A percentile compares a stretch with the other conserved stretches of the same genome.
phyloP scores from a whole-genome alignment of 2,113 vertebrate genomes.

The Phylloscopus whistleri region DNA sequence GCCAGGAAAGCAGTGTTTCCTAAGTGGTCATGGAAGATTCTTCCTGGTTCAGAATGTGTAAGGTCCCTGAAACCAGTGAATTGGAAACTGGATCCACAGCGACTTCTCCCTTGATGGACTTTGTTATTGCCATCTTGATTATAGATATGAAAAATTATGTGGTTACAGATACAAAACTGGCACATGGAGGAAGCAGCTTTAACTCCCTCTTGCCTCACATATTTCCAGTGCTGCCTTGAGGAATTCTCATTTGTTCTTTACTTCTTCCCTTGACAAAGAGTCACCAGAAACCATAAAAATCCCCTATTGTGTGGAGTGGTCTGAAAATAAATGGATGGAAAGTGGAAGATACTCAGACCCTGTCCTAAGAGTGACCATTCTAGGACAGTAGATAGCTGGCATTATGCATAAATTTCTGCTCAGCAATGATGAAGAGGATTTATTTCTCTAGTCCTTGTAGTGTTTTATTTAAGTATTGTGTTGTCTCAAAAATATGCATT shows the following conservation, averaged over 20 bases:
- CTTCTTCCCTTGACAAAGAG: not conserved
- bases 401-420: not conserved
- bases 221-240: not conserved
- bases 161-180: not conserved
- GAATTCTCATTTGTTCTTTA: not conserved
- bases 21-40: not conserved
- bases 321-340: not conserved
- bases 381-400: not conserved
- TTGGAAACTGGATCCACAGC: not conserved
- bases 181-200: not conserved
- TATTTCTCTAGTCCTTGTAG: not conserved
- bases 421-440: not conserved
- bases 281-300: not conserved
- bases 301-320: not conserved
- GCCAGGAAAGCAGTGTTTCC: not conserved
- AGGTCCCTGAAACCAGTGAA: not conserved
- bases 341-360: not conserved
- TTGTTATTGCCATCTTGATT: not conserved
- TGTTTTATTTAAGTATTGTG: not conserved
- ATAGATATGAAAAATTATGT: not conserved
- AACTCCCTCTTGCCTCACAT: not conserved
- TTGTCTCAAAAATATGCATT: slow-evolving; percentile 34
- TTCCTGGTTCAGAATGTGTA: not conserved
- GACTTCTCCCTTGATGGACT: not conserved
- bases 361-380: not conserved